Evolutionary conservation across 2,113 vertebrate species (phyloP).

Genomic region (Brachyhypopomus occidentalis): DNA sequence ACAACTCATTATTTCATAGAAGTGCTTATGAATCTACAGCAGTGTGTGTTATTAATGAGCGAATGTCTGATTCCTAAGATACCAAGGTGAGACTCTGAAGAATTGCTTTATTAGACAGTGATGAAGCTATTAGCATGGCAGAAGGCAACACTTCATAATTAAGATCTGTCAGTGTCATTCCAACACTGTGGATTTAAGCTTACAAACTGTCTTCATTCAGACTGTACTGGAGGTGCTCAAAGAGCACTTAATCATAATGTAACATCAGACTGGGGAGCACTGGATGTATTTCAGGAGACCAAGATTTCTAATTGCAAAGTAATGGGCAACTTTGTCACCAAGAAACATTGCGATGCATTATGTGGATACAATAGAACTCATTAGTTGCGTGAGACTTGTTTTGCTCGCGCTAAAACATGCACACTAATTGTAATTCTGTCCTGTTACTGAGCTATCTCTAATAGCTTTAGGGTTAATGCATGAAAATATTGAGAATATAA

Average conservation of each 20-base stretch:
- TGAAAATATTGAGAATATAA: not conserved
- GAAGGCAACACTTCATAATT: constrained; percentile 44
- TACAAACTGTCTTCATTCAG: constrained; percentile 5
- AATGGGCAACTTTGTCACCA: constrained; percentile 5
- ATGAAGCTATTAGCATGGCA: constrained; percentile 42
- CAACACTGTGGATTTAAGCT: constrained; percentile 16
- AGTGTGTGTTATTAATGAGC: constrained; percentile 15
- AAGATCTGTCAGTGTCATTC: constrained; percentile 31
- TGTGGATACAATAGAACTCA: not conserved
- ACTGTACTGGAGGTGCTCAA: constrained; percentile 27
- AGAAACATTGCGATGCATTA: not conserved
- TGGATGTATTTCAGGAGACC: constrained; percentile 16
- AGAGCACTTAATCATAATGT: constrained; percentile 10
- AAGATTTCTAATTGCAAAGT: constrained; percentile 9
- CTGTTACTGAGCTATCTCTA: not conserved
- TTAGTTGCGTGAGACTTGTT: not conserved
- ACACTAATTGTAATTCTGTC: not conserved
- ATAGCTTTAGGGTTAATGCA: constrained; percentile 8
- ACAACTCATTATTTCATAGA: constrained; percentile 14
- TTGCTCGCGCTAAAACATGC: not conserved
- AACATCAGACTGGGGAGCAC: not conserved
- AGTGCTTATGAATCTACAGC: not conserved
- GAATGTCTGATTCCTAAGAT: constrained; percentile 22
- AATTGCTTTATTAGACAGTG: constrained; percentile 40
- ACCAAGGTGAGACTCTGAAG: constrained; percentile 36